Evolutionary conservation across 2,113 vertebrate species (phyloP).

Genomic region (Spea bombifrons): DNA sequence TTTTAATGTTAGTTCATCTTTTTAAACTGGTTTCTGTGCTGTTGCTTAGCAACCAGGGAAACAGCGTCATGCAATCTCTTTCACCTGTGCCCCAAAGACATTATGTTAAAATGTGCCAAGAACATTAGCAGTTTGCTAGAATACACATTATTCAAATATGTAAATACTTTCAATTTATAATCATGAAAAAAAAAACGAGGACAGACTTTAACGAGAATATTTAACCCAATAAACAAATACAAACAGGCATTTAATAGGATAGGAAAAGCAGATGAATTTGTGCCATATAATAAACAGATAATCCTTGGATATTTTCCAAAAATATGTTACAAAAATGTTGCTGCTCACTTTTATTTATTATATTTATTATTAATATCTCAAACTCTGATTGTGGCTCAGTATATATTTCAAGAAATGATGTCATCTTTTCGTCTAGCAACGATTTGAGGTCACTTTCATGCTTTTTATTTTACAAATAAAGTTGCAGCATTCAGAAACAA

Average conservation of each 20-base stretch:
- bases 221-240: no score
- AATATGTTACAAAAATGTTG: neutral
- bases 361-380: constrained; percentile 1
- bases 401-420: constrained; percentile 16
- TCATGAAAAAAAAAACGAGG: no score
- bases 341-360: neutral
- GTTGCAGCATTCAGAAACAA: neutral
- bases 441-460: neutral
- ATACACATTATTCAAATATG: neutral
- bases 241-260: no score
- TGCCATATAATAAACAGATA: no score
- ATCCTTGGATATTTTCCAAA: neutral
- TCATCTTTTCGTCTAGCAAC: neutral
- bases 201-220: no score
- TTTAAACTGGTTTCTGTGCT: neutral
- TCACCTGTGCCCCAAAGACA: no score
- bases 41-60: neutral
- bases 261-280: no score
- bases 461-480: neutral
- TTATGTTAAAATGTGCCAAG: no score
- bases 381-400: neutral
- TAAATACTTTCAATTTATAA: no score
- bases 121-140: neutral
- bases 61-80: neutral
- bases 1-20: neutral